A percentile compares a stretch with the other conserved stretches of the same genome.
Evolutionary conservation across 2,797 vertebrate species (phyloP).

Genomic region (Ctenosaura bakeri): DNA sequence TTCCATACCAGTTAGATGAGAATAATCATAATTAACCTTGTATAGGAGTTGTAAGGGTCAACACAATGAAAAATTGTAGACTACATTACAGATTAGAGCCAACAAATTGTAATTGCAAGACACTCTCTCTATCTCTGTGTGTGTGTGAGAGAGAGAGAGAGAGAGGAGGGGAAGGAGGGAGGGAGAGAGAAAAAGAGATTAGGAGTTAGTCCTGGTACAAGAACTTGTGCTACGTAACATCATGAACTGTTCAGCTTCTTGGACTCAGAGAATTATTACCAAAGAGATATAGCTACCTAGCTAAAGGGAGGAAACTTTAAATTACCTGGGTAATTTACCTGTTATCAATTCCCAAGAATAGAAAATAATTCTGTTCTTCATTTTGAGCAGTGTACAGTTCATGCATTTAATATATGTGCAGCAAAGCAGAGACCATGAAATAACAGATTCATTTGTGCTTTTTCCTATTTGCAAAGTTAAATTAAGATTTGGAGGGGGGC

Average conservation of each 20-base stretch:
- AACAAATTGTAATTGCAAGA: conserved; percentile 25
- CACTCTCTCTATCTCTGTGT: background rate
- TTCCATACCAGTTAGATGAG: background rate
- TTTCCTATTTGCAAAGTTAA: conserved; percentile 53
- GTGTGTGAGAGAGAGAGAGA: background rate
- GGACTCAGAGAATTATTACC: conserved; percentile 48
- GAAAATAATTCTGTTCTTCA: conserved; percentile 54
- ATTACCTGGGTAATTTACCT: conserved; percentile 51
- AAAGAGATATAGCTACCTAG: conserved; percentile 30
- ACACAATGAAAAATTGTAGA: conserved; percentile 20
- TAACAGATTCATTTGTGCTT: conserved; percentile 59
- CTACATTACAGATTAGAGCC: conserved; percentile 7
- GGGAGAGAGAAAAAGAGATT: background rate
- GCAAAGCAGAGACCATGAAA: conserved; percentile 55
- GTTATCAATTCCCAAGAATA: conserved; percentile 45
- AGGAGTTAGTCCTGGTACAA: conserved; percentile 20
- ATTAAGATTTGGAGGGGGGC: conserved; percentile 43
- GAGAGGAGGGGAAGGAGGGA: background rate
- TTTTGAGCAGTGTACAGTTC: conserved; percentile 53
- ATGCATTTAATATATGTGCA: conserved; percentile 62
- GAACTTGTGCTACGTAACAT: conserved; percentile 13
- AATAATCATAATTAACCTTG: background rate
- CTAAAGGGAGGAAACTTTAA: conserved; percentile 52
- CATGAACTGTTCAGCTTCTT: conserved; percentile 31
- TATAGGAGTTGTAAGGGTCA: background rate